Conservation (phyloP, 2,797 vertebrate genomes). For the Betta splendens region DNA sequence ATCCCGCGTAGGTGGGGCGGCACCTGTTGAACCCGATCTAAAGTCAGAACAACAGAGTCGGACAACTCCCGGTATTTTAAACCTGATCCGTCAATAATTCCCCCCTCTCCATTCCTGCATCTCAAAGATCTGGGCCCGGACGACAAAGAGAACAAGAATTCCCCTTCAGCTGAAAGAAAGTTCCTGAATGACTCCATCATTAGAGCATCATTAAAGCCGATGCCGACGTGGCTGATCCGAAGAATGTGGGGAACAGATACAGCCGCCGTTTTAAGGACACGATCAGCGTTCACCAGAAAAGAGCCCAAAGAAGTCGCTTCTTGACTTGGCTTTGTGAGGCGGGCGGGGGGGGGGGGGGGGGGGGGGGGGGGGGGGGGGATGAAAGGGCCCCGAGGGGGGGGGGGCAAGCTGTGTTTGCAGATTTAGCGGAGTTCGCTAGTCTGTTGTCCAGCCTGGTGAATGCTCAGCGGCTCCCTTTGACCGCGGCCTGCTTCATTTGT, state of each 20-base stretch:
- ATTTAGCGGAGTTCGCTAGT: conserved; percentile 79
- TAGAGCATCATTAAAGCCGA: conserved; percentile 67
- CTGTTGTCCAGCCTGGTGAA: conserved; percentile 74
- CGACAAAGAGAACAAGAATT: conserved; percentile 72
- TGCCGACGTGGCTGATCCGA: conserved; percentile 33
- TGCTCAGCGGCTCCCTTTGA: conserved; percentile 80
- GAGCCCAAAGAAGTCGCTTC: conserved; percentile 75
- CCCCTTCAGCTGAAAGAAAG: conserved; percentile 63
- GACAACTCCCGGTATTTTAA: conserved; percentile 32
- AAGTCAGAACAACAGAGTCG: conserved; percentile 44
- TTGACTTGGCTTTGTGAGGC: conserved; percentile 77
- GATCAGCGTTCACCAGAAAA: conserved; percentile 67
- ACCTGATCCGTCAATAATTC: conserved; percentile 45
- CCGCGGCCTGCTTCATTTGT: conserved; percentile 81
- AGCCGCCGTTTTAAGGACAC: conserved; percentile 54
- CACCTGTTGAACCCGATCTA: conserved; percentile 61
- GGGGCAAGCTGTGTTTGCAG: conserved; percentile 75
- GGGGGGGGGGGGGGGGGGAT: conserved; percentile 72
- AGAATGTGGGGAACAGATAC: conserved; percentile 64
- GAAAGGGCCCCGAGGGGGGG: conserved; percentile 65
- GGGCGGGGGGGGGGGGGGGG: conserved; percentile 68
- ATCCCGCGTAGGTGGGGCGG: conserved; percentile 41
- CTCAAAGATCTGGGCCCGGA: conserved; percentile 59
- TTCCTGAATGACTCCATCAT: conserved; percentile 57
- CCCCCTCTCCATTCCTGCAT: conserved; percentile 61